Base-by-base conservation (phyloP, 1,140 invertebrate genomes). In the Drosophila ercepeae region DNA sequence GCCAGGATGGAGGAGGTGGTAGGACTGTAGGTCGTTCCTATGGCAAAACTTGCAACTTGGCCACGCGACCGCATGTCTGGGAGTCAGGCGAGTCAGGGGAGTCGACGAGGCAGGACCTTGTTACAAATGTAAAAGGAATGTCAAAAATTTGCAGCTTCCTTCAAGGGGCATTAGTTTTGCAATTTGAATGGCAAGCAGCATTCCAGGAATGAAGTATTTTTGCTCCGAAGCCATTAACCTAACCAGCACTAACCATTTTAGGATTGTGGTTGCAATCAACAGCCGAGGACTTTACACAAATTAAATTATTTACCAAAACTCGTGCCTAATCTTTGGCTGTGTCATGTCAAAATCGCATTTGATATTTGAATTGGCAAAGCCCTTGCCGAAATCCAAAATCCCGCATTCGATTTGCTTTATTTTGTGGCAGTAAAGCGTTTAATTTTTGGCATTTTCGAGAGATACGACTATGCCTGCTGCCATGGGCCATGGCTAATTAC, bases 61-160 rank as follows among this genome's bases (percentile, higher is more conserved):
- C 61, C 72, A 53, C 51, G 46, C 45, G 67, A 71, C 65, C 52
- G 50, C 54, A 59, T 9, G 57, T 27, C 34, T 21, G 41, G 13
- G 65, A 54, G 21, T 48, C 27, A 27, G 50, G 5, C 7, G 32
- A 14, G 34, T 36, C 34, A 13, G 11, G 25, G 16, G 49, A 52
- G 76, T 51, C 21, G 34, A 59, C 7, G 32, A 54, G 50, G 39
- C 52, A 67, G 39, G 16, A 42, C 16, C 60, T 61, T 68, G 69
- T 55, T 74, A 50, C 63, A 77, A 78, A 88, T 88, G 82, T 82
- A 77, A 88, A 88, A 78, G 75, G 82, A 82, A 82, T 88, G 82
- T 88, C 82, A 88, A 50, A 82, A 88, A 73, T 73, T 68, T 75
- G 32, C 63, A 73, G 83, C 51, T 74, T 34, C 54, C 72, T 81